Conservation (phyloP, 2,113 vertebrate species). For the Otolemur garnettii region DNA sequence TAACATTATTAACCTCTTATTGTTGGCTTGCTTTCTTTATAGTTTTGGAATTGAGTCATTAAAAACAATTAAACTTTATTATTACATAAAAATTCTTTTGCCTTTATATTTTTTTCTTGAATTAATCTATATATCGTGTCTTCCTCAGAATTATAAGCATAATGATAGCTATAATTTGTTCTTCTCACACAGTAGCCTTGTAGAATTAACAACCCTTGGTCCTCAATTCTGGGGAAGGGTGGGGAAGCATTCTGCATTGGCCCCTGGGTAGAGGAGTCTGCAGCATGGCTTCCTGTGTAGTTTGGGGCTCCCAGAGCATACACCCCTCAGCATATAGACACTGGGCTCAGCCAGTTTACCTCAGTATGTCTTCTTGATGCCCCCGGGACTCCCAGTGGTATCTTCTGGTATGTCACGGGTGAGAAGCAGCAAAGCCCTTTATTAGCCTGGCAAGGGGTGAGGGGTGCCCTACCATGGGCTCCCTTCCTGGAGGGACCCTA, state of each 20-base stretch:
- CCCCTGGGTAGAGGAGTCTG: background rate
- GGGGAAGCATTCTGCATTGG: background rate
- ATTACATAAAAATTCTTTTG: background rate
- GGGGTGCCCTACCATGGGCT: background rate
- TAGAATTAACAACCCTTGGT: background rate
- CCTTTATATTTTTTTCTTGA: background rate
- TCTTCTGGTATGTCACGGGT: background rate
- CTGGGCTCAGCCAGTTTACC: background rate
- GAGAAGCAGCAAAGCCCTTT: background rate
- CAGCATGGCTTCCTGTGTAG: background rate
- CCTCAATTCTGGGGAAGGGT: background rate
- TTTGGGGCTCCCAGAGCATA: background rate
- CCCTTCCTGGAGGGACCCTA: no score
- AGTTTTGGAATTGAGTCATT: background rate
- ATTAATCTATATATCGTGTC: background rate
- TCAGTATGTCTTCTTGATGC: background rate
- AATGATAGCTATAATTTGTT: background rate
- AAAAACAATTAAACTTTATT: background rate
- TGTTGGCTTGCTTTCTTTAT: background rate
- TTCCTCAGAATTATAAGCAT: background rate
- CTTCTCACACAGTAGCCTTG: background rate
- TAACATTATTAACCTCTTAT: background rate
- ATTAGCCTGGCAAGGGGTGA: background rate
- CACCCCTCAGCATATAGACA: background rate
- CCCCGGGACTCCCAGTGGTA: background rate